Evolutionary conservation across 35 echinoderm and acorn worm genomes (phyloP), one percentile per base, ranked within the genome.

Genomic region (Patiria miniata): DNA sequence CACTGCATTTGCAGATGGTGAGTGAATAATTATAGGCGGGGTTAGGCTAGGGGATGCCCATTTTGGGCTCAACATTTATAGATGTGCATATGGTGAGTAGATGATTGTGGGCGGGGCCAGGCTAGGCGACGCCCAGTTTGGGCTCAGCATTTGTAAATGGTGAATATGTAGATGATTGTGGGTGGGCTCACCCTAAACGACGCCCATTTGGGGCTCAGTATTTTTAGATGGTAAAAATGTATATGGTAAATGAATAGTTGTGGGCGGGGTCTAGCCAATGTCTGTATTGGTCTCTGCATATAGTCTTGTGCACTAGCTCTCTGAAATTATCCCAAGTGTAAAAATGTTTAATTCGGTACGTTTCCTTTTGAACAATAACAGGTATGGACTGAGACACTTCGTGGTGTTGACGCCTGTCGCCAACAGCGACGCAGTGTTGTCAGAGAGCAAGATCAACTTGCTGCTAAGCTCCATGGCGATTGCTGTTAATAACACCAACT

Each of bases 1-100:
- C 95, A 97, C 81, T 97, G 95, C 77, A 52, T 97, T 1, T 93
- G 91, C 85, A 79, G 95, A 97, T 97, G 95, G 95, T 97, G 88
- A 86, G 95, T 55, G 0, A 30, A 36, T 91, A 18, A 19, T 80
- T 8, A 39, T 80, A 7, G 37, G 37, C 23, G 19, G 78, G 21
- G 19, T 80, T 80, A 47, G 42, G 12, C 42, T 12, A 6, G 42
- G 42, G 4, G 4, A 47, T 12, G 42, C 42, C 42, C 42, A 47
- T 47, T 47, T 4, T 12, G 42, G 42, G 42, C 12, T 4, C 12
- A 12, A 47, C 42, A 6, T 12, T 47, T 47, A n/a, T n/a, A n/a
- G n/a, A 52, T 97, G 1, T 93, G 91, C 85, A 79, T 91, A 97
- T 97, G 95, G 95, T 97, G 88, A 86, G 95, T 55, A 1, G 29